Conservation (phyloP, 2,797 vertebrate genomes). For the Tenualosa ilisha region DNA sequence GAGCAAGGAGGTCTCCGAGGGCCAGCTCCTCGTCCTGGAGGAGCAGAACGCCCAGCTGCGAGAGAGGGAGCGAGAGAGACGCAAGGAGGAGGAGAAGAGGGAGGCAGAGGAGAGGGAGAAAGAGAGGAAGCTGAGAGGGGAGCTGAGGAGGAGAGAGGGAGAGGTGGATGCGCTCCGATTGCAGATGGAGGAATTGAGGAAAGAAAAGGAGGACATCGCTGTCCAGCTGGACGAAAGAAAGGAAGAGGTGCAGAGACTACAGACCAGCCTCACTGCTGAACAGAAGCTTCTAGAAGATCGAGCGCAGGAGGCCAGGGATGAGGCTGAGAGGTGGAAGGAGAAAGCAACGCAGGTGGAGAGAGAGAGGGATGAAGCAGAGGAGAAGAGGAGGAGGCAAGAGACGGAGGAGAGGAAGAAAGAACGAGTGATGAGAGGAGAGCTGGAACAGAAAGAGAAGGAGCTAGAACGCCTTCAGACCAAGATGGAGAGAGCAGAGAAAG, state of each 20-base stretch:
- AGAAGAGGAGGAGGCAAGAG: conserved; percentile 38
- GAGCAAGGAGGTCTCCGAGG: background rate
- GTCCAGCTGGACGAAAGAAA: conserved; percentile 37
- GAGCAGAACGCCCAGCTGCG: conserved; percentile 35
- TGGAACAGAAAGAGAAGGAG: conserved; percentile 22
- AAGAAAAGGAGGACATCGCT: conserved; percentile 62
- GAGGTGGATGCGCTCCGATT: conserved; percentile 46
- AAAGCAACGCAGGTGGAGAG: conserved; percentile 18
- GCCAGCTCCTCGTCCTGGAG: conserved; percentile 5
- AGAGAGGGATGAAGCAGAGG: conserved; percentile 15
- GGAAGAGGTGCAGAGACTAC: conserved; percentile 39
- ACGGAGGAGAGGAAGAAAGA: conserved; percentile 36
- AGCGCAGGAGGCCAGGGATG: conserved; percentile 40
- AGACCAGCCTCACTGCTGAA: conserved; percentile 31
- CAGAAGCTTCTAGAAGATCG: conserved; percentile 36
- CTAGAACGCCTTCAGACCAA: background rate
- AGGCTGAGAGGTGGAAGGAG: conserved; percentile 46
- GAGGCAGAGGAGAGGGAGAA: conserved; percentile 46
- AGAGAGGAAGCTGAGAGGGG: conserved; percentile 45
- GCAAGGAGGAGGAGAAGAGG: conserved; percentile 44
- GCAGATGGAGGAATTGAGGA: conserved; percentile 51
- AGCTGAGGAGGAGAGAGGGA: conserved; percentile 44
- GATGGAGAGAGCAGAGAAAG: background rate
- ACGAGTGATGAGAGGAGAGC: conserved; percentile 39
- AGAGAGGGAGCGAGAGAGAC: conserved; percentile 38